Evolutionary conservation across 2,888 invertebrate genomes (phyloP).

Genomic region (Melangyna quadrimaculata): DNA sequence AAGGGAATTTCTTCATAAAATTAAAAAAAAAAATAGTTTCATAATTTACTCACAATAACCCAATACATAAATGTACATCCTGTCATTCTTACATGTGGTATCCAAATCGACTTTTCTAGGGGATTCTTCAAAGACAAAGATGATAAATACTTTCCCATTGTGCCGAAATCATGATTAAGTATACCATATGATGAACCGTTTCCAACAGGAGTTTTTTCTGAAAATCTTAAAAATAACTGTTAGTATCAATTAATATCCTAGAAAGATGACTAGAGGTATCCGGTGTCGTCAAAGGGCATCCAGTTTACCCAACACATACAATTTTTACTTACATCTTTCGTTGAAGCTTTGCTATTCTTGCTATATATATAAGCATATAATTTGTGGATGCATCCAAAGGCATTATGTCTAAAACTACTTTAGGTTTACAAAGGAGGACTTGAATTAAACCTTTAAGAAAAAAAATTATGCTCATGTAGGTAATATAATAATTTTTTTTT

Average conservation of each 20-base stretch:
- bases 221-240: conserved; percentile 14
- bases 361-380: neutral
- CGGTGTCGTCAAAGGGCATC: no score
- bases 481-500: neutral
- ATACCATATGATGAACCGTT: conserved; percentile 2
- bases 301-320: no score
- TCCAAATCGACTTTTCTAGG: conserved; percentile 37
- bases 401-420: neutral
- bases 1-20: conserved; percentile 68
- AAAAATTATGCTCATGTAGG: no score
- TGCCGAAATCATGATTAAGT: neutral
- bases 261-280: no score
- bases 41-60: conserved; percentile 11
- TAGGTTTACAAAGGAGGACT: neutral
- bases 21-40: conserved; percentile 70
- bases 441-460: neutral
- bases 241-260: no score
- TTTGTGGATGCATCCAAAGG: neutral
- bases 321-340: neutral
- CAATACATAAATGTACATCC: neutral
- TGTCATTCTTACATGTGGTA: conserved; percentile 36
- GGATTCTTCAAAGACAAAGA: neutral
- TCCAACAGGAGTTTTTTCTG: conserved; percentile 32
- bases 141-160: neutral
- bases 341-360: neutral